phyloP scores from a whole-genome alignment of 2,888 invertebrate species.

The Pseudolycoriella hygida region DNA sequence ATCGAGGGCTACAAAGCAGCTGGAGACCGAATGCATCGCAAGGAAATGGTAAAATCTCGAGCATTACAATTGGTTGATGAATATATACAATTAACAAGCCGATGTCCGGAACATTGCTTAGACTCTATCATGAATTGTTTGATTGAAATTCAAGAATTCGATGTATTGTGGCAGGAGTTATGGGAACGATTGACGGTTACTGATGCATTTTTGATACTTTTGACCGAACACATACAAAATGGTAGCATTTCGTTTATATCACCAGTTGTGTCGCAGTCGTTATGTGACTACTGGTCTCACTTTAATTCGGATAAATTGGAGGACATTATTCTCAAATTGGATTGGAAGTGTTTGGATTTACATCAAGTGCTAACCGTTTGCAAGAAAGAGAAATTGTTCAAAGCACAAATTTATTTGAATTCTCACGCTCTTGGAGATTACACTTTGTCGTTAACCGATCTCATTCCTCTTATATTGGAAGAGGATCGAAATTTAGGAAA shows the following conservation, averaged over 20 bases:
- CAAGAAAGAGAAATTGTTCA: slow-evolving; percentile 23
- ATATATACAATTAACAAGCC: slow-evolving; percentile 25
- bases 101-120: slow-evolving; percentile 27
- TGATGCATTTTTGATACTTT: slow-evolving; percentile 43
- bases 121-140: slow-evolving; percentile 25
- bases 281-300: slow-evolving; percentile 48
- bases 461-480: slow-evolving; percentile 34
- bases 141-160: slow-evolving; percentile 27
- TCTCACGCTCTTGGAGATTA: slow-evolving; percentile 62
- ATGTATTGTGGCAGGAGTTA: slow-evolving; percentile 41
- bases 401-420: slow-evolving; percentile 45
- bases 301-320: slow-evolving; percentile 44
- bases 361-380: slow-evolving; percentile 39
- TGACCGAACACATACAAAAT: slow-evolving; percentile 51
- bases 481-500: slow-evolving; percentile 50
- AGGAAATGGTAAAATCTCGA: slow-evolving; percentile 27
- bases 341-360: slow-evolving; percentile 56
- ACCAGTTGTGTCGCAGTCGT: slow-evolving; percentile 51
- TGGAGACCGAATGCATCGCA: slow-evolving; percentile 22
- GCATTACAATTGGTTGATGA: slow-evolving; percentile 30
- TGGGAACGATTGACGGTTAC: slow-evolving; percentile 39
- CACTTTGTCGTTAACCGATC: slow-evolving; percentile 51
- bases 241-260: slow-evolving; percentile 43
- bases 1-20: slow-evolving; percentile 30
- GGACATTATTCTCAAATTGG: slow-evolving; percentile 50